These are phyloP conservation scores for Centrocercus urophasianus DNA, from an alignment of 2,113 vertebrate genomes.

Conservation along the genomic window DNA sequence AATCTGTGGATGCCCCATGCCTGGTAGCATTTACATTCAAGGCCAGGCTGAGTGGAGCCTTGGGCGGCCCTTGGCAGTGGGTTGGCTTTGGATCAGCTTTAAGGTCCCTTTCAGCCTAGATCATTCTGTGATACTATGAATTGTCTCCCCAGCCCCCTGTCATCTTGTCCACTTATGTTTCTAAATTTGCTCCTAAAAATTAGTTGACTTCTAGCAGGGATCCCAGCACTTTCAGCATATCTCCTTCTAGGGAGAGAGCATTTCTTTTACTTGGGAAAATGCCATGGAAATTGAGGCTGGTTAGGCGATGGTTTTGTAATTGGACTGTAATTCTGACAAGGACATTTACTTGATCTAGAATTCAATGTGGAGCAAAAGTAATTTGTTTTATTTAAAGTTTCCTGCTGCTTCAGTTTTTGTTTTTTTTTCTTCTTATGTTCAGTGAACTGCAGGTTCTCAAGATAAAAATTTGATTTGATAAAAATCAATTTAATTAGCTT, in stretches of 20 bases:
- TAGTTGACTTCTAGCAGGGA: not conserved
- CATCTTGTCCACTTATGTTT: not conserved
- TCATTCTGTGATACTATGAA: not conserved
- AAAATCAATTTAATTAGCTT: conserved; percentile 19
- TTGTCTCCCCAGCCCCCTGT: not conserved
- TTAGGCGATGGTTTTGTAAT: not conserved
- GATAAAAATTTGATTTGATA: not conserved
- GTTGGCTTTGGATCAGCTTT: not conserved
- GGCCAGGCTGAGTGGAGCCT: not conserved
- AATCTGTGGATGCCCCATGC: not conserved
- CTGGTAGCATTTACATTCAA: not conserved
- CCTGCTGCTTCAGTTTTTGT: not conserved
- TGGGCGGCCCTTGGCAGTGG: too few relatives aligned
- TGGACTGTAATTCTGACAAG: conserved; percentile 8
- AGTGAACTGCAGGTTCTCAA: not conserved
- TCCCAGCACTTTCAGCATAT: not conserved
- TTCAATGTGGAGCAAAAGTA: conserved; percentile 29
- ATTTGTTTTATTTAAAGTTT: conserved; percentile 8
- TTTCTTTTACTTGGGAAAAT: conserved; percentile 23
- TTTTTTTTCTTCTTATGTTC: conserved; percentile 18
- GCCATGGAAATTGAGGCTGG: not conserved
- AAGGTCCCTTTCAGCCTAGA: not conserved
- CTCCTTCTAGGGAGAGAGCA: not conserved
- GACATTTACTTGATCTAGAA: not conserved
- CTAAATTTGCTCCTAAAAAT: not conserved